phyloP scores from a whole-genome alignment of 2,797 vertebrate species.

The Arctocebus calabarensis region DNA sequence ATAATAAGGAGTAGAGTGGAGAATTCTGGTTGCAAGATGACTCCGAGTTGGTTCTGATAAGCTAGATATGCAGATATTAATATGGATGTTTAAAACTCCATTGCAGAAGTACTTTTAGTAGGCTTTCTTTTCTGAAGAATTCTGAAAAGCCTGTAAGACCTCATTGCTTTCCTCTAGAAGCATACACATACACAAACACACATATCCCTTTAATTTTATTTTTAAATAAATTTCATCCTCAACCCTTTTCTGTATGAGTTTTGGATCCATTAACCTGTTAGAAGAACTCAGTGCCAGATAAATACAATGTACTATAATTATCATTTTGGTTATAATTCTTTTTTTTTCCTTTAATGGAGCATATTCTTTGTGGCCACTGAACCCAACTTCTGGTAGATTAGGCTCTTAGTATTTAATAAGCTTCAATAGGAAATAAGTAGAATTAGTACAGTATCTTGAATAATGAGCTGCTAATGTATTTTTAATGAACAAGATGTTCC shows the following conservation, averaged over 20 bases:
- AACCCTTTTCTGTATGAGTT: slow-evolving; percentile 52
- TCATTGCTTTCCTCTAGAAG: neutral
- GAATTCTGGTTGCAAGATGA: neutral
- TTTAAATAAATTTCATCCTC: slow-evolving; percentile 51
- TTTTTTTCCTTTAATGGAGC: slow-evolving; percentile 70
- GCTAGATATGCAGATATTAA: neutral
- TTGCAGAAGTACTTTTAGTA: neutral
- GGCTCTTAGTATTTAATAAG: slow-evolving; percentile 71
- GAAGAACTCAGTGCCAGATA: slow-evolving; percentile 58
- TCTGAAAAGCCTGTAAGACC: slow-evolving; percentile 14
- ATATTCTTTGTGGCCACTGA: slow-evolving; percentile 66
- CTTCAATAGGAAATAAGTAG: slow-evolving; percentile 78
- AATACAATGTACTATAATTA: slow-evolving; percentile 71
- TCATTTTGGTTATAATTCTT: slow-evolving; percentile 61
- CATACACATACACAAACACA: neutral
- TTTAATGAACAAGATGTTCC: slow-evolving; percentile 81
- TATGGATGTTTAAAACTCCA: neutral
- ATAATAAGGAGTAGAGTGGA: neutral
- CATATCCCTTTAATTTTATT: slow-evolving; percentile 49
- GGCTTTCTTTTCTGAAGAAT: slow-evolving; percentile 42
- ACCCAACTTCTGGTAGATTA: slow-evolving; percentile 76
- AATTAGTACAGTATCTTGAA: slow-evolving; percentile 77
- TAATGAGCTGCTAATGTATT: slow-evolving; percentile 82
- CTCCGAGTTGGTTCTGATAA: neutral
- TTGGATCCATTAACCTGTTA: slow-evolving; percentile 56